phyloP scores from a whole-genome alignment of 35 echinoderm and acorn worm genomes.

The Chiridota heheva region DNA sequence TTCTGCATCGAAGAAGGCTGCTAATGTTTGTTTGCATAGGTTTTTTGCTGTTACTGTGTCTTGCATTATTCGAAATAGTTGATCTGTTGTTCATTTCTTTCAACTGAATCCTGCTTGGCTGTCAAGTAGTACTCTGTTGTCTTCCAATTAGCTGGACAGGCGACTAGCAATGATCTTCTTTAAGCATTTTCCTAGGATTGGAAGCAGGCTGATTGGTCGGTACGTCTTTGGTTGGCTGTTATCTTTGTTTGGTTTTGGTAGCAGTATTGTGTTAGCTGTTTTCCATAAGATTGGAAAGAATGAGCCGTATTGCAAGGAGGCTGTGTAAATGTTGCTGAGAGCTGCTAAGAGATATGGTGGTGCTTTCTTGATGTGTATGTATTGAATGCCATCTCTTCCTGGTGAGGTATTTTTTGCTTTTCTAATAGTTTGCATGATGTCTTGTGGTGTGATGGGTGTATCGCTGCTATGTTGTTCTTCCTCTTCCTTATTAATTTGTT shows the following conservation, averaged over 20 bases:
- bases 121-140: not conserved
- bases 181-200: not conserved
- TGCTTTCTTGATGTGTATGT: not conserved
- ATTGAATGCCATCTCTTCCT: not conserved
- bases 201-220: slow-evolving; percentile 30
- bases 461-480: too few relatives aligned
- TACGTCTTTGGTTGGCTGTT: not conserved
- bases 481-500: not conserved
- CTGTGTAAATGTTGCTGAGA: not conserved
- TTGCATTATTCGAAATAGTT: not conserved
- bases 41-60: not conserved
- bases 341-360: not conserved
- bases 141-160: not conserved
- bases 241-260: slow-evolving; percentile 29
- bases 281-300: slow-evolving; percentile 3
- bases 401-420: not conserved
- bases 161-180: slow-evolving; percentile 13
- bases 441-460: not conserved
- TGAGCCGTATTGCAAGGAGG: not conserved
- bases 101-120: slow-evolving; percentile 5
- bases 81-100: slow-evolving; percentile 5
- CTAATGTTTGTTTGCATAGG: not conserved
- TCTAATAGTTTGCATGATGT: not conserved
- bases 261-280: not conserved
- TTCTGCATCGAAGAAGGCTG: slow-evolving; percentile 35